Conservation (phyloP, 2,797 vertebrate species). For the Typhlichthys eigenmanni region DNA sequence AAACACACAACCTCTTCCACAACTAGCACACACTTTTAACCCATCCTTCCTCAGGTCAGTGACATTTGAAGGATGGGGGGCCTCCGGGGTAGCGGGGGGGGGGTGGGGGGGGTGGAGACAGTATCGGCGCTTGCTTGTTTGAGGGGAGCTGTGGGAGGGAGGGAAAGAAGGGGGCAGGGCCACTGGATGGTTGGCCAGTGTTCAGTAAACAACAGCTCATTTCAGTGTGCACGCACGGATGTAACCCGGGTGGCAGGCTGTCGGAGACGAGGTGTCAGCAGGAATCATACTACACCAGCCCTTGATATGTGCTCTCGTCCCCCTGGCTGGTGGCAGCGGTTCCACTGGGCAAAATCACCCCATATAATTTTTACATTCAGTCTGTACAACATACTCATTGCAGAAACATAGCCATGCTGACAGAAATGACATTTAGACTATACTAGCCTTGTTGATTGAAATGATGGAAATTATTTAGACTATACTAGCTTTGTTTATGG, state of each 20-base stretch:
- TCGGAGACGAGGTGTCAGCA: constrained; percentile 64
- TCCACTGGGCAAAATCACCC: background rate
- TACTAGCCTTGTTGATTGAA: too few relatives aligned
- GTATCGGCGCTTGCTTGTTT: constrained; percentile 29
- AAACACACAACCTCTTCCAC: constrained; percentile 7
- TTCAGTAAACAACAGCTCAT: constrained; percentile 67
- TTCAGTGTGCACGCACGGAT: constrained; percentile 65
- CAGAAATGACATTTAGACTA: too few relatives aligned
- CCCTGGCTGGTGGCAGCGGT: constrained; percentile 35
- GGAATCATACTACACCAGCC: constrained; percentile 33
- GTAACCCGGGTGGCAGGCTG: constrained; percentile 28
- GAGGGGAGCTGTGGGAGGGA: constrained; percentile 51
- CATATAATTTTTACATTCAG: constrained; percentile 11
- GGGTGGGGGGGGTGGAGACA: constrained; percentile 37
- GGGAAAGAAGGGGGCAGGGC: constrained; percentile 51
- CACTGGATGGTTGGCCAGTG: background rate
- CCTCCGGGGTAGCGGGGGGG: constrained; percentile 10
- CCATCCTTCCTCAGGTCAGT: constrained; percentile 29
- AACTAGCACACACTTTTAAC: constrained; percentile 21
- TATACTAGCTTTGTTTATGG: too few relatives aligned
- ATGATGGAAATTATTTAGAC: too few relatives aligned
- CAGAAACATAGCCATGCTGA: too few relatives aligned
- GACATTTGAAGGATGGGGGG: constrained; percentile 66
- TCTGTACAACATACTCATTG: background rate
- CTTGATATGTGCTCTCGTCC: constrained; percentile 26